Conservation (phyloP, 2,113 vertebrate species). For the Cavia porcellus region DNA sequence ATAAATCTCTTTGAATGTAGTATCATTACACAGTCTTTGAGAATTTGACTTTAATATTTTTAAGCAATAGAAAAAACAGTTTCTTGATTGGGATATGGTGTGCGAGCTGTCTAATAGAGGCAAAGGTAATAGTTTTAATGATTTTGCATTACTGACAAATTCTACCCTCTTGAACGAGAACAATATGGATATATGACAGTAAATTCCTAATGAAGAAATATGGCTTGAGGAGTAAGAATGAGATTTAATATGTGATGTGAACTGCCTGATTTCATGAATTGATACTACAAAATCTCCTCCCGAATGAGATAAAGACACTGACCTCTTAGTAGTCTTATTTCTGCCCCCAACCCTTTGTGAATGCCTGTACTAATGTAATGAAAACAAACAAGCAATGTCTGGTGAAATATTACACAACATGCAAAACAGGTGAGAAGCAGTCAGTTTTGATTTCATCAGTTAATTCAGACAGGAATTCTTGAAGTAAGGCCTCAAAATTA, state of each 20-base stretch:
- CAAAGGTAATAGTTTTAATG: slow-evolving; percentile 38
- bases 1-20: not conserved
- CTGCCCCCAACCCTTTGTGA: not conserved
- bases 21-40: not conserved
- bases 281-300: not conserved
- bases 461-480: not conserved
- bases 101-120: not conserved
- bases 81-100: not conserved
- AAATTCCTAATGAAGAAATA: not conserved
- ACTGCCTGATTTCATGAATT: not conserved
- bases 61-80: not conserved
- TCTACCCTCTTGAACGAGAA: slow-evolving; percentile 32
- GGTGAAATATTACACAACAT: not conserved
- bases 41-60: not conserved
- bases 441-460: not conserved
- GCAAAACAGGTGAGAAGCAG: not conserved
- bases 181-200: not conserved
- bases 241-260: not conserved
- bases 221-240: slow-evolving; percentile 5
- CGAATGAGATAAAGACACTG: not conserved
- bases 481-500: not conserved
- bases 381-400: not conserved
- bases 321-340: not conserved
- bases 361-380: not conserved
- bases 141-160: not conserved